Base-by-base conservation (phyloP, 2,888 invertebrate species). In the Pollenia labialis region DNA sequence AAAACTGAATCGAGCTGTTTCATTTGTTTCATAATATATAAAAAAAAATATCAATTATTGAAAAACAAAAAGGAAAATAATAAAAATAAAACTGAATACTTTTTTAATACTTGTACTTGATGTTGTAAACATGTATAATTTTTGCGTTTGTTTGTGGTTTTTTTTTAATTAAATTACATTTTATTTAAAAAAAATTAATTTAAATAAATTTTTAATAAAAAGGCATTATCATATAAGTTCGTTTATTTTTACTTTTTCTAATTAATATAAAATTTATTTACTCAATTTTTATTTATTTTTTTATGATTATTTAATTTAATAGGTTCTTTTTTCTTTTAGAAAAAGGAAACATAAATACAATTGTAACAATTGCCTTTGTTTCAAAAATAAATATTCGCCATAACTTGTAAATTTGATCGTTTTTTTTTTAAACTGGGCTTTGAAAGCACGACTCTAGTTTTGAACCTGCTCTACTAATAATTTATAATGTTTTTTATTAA, bases 401-500 rank as follows among this genome's bases (percentile, higher is more conserved):
- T 58, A 85, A 71, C n/a, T 69, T 42, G 23, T 74, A 69, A 64
- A 23, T 62, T 85, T 68, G 23, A 16, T 62, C 46, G 44, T 69
- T 60, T 52, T 68, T n/a, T 7, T 9, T 58, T 58, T 72, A 46
- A 1, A 50, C 66, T 74, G 62, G 76, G 80, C 72, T 81, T 87
- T 81, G 64, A 18, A 84, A 87, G 87, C 87, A 81, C 84, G 84
- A 87, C 87, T 84, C 87, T 77, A 85, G 87, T 81, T 87, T 87
- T 87, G 87, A 84, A 87, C 77, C 84, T 84, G 87, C 81, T 87
- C 81, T 62, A 52, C 64, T 72, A 84, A 32, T 32, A 64, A 40
- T 54, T 44, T 50, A 11, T 11, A 50, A 56, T 69, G 58, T 8
- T 74, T 74, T 72, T 54, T 44, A 32, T 62, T 44, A 9, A 56